Percentiles rank a stretch among this genome's conserved stretches.
Conservation (phyloP, 2,113 vertebrate genomes). For the Arothron firmamentum region DNA sequence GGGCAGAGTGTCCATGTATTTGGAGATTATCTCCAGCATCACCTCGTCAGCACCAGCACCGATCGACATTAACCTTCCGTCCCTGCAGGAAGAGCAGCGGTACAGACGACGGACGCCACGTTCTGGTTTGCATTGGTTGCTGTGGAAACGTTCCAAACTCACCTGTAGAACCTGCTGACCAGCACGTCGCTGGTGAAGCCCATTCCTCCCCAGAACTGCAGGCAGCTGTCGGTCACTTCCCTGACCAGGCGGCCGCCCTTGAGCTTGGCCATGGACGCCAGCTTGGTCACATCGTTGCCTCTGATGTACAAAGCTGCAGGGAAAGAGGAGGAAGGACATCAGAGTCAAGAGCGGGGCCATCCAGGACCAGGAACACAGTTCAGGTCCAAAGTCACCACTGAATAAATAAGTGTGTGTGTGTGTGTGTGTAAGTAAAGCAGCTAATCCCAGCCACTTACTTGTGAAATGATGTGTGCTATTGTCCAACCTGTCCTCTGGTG, state of each 20-base stretch:
- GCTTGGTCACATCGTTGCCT: constrained; percentile 82
- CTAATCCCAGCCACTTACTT: too few species aligned
- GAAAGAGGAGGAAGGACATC: neutral
- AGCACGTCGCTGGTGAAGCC: constrained; percentile 84
- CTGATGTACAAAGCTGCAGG: constrained; percentile 76
- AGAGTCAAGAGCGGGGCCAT: neutral
- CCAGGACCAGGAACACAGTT: neutral
- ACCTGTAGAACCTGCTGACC: constrained; percentile 87
- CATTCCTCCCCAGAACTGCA: constrained; percentile 92
- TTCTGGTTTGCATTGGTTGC: neutral
- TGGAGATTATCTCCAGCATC: constrained; percentile 85
- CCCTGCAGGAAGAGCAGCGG: constrained; percentile 58
- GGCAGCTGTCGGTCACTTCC: constrained; percentile 81
- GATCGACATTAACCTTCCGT: constrained; percentile 76
- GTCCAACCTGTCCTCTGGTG: too few species aligned
- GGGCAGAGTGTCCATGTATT: constrained; percentile 80
- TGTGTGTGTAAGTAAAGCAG: too few species aligned
- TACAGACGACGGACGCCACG: neutral
- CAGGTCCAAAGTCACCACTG: constrained; percentile 4
- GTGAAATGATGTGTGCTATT: too few species aligned
- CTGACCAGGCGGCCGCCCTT: constrained; percentile 79
- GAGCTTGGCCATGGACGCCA: constrained; percentile 87
- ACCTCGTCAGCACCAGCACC: constrained; percentile 81
- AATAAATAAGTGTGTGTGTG: too few species aligned
- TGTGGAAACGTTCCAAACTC: constrained; percentile 30